A percentile compares a stretch with the other conserved stretches of the same genome.
These are phyloP conservation scores for Onychomys torridus DNA, from an alignment of 2,797 vertebrate genomes.

Conservation along the genomic window DNA sequence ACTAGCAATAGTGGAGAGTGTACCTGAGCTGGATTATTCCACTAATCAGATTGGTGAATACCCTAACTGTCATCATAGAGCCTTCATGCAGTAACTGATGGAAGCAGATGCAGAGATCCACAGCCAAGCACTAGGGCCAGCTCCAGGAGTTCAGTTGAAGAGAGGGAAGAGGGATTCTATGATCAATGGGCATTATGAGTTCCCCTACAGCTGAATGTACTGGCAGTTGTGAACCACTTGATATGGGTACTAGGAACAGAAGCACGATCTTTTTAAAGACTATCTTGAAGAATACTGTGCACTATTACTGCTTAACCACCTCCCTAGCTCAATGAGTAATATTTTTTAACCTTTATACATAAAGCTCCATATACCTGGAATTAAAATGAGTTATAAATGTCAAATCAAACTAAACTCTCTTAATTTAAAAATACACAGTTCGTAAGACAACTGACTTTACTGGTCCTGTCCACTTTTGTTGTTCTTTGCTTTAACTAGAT, in stretches of 20 bases:
- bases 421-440: background rate
- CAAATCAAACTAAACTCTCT: background rate
- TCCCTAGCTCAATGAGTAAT: background rate
- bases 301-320: background rate
- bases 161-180: no score
- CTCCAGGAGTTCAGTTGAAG: no score
- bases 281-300: background rate
- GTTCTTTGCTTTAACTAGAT: background rate
- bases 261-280: background rate
- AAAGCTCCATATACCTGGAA: background rate
- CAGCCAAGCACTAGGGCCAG: no score
- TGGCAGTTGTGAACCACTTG: background rate
- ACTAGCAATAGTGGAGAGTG: no score
- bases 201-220: slow-evolving; percentile 62
- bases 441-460: background rate
- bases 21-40: no score
- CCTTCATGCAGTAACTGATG: no score
- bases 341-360: background rate
- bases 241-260: background rate
- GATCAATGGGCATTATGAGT: slow-evolving; percentile 52
- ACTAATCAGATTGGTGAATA: no score
- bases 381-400: background rate
- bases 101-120: no score
- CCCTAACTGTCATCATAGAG: no score
- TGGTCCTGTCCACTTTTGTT: background rate